A percentile compares a stretch with the other conserved stretches of the same genome.
phyloP scores from a whole-genome alignment of 2,797 vertebrate species.

The Botia almorhae region DNA sequence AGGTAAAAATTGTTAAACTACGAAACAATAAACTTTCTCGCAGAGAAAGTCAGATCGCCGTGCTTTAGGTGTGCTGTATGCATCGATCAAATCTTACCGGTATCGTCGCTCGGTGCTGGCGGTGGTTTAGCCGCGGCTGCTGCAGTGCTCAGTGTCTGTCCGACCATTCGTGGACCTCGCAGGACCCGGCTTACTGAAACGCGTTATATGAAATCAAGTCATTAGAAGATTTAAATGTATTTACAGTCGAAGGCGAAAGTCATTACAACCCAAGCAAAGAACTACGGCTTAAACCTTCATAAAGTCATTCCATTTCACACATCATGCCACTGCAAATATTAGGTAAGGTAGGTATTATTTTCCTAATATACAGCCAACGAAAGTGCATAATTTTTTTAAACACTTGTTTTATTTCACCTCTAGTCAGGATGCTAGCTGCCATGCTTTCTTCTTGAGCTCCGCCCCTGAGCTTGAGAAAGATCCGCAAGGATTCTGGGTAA shows the following conservation, averaged over 20 bases:
- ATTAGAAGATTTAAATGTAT: background rate
- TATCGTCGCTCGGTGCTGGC: constrained; percentile 47
- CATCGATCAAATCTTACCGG: constrained; percentile 39
- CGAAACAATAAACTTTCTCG: no score
- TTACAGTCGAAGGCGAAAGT: background rate
- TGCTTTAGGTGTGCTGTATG: background rate
- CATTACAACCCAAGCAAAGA: accelerated
- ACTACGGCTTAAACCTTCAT: background rate
- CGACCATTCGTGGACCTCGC: constrained; percentile 49
- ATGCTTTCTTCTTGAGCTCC: constrained; percentile 67
- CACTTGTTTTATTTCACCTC: constrained; percentile 67
- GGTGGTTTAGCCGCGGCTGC: constrained; percentile 54
- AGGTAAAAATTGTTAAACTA: no score
- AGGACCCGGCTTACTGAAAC: constrained; percentile 70
- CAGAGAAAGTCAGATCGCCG: constrained; percentile 11
- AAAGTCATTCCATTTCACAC: background rate
- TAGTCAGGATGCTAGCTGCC: constrained; percentile 69
- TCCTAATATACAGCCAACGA: background rate
- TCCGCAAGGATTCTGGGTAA: constrained; percentile 45
- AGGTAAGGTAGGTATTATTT: background rate
- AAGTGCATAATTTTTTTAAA: background rate
- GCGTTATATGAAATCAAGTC: background rate
- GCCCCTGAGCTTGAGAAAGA: constrained; percentile 66
- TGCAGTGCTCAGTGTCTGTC: constrained; percentile 62
- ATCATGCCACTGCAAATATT: background rate